These are phyloP conservation scores for Phenganax stokvisi DNA, from an alignment of 92 coral and sea anemone genomes.

Conservation along the genomic window DNA sequence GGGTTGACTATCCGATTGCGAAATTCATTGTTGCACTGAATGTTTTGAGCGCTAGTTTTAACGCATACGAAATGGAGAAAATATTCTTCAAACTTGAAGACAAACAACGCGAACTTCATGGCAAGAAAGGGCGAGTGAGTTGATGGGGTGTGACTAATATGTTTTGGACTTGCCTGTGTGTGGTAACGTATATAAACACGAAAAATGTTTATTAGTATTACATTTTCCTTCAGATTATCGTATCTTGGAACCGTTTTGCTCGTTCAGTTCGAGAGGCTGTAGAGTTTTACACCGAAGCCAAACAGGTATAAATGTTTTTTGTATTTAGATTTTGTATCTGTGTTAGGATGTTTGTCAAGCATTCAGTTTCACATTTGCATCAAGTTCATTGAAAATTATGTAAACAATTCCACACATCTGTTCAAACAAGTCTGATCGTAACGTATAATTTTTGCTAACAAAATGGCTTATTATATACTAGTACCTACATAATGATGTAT, in stretches of 20 bases:
- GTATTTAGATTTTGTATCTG: conserved; percentile 20
- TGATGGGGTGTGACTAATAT: not conserved
- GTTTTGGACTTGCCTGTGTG: conserved; percentile 3
- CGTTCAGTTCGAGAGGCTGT: conserved; percentile 95
- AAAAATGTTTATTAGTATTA: not conserved
- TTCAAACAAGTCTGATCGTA: not conserved
- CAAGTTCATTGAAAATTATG: not conserved
- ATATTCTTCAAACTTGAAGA: conserved; percentile 51
- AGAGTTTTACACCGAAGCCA: conserved; percentile 87
- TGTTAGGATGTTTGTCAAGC: not conserved
- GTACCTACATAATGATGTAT: not conserved
- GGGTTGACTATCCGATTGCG: conserved; percentile 17
- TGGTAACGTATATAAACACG: not conserved
- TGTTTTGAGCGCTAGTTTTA: not conserved
- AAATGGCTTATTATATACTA: not conserved
- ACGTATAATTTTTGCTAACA: not conserved
- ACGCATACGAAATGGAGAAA: conserved; percentile 20
- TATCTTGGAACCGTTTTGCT: conserved; percentile 98
- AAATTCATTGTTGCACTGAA: not conserved
- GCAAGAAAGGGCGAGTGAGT: conserved; percentile 96
- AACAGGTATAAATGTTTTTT: conserved; percentile 59
- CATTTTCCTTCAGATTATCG: conserved; percentile 59
- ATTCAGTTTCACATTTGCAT: not conserved
- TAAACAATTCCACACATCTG: conserved; percentile 8
- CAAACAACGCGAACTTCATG: conserved; percentile 67